Evolutionary conservation across 2,797 vertebrate species (phyloP), one percentile per base, ranked within the genome.

Genomic region (Lepidocolaptes lacrymiger): DNA sequence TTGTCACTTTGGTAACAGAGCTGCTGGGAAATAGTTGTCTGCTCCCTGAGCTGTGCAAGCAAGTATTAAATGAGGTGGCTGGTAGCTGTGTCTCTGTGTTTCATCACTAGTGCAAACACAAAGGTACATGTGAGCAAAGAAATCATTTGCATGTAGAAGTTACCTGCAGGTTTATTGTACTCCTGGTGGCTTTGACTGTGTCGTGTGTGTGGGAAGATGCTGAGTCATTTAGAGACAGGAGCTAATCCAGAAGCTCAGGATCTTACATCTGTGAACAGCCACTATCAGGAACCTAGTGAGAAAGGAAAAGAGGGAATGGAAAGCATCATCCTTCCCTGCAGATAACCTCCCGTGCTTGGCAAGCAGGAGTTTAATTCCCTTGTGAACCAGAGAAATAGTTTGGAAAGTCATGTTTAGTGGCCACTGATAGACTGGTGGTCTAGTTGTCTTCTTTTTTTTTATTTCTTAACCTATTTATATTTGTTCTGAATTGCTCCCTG

Each of bases 1-100:
- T 91, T 97, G 96, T 93, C 93, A 95, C 85, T 96, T 94, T 91
- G 88, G 90, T 97, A 79, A 94, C 97, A 91, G 72, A 95, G 80
- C 91, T 93, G 59, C 93, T 95, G 56, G 54, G 91, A 88, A 78
- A 52, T 86, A 91, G 75, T 90, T 86, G 58, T 66, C 52, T 82
- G 34, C 56, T 83, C 71, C 61, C 48, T 52, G 52, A 85, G 59
- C 32, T 73, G 72, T 67, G 46, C n/a, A 22, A 86, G 16, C 44
- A 36, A 58, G 64, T 83, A 63, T 95, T 91, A 90, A 79, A 62
- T 75, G 59, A 92, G 44, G 62, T 3, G 39, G 61, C 61, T 63
- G 61, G 39, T 63, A 16, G 20, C 61, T 81, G 76, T 74, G 44
- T 72, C 41, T 97, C 79, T 83, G 41, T 82, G 66, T 91, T 96